Percentiles rank a stretch among this genome's conserved stretches.
phyloP scores from a whole-genome alignment of 92 coral and sea anemone species.

The Porites cylindrica region DNA sequence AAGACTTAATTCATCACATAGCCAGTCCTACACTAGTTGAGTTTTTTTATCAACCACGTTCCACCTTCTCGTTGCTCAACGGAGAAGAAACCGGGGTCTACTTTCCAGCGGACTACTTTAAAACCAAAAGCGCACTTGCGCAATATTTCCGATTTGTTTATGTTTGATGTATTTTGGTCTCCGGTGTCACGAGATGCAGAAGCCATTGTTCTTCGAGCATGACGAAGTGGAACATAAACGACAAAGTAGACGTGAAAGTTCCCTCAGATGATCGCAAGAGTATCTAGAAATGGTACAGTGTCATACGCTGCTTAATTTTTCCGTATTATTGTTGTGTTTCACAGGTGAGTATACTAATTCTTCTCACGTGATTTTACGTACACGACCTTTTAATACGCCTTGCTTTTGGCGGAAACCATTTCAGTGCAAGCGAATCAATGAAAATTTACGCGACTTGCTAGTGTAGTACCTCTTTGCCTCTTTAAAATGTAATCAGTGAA shows the following conservation, averaged over 20 bases:
- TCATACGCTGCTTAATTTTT: conserved; percentile 49
- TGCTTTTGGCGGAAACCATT: not conserved
- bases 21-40: too few species aligned
- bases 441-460: not conserved
- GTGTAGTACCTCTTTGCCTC: not conserved
- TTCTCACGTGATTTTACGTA: conserved; percentile 26
- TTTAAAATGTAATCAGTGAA: too few species aligned
- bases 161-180: not conserved
- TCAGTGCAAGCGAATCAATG: not conserved
- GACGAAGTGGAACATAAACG: not conserved
- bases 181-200: conserved; percentile 1
- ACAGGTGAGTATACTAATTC: conserved; percentile 54
- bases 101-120: conserved; percentile 9
- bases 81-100: not conserved
- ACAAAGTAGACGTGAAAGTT: not conserved
- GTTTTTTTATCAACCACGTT: not conserved
- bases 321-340: conserved; percentile 60
- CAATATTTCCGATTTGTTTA: not conserved
- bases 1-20: too few species aligned
- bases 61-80: conserved; percentile 54
- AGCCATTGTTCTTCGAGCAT: not conserved
- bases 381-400: not conserved
- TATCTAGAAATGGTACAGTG: conserved; percentile 49
- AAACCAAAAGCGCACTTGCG: not conserved
- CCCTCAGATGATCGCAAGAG: conserved; percentile 22